These are phyloP conservation scores for Myotis planiceps DNA, from an alignment of 2,797 vertebrate species.

Conservation along the genomic window DNA sequence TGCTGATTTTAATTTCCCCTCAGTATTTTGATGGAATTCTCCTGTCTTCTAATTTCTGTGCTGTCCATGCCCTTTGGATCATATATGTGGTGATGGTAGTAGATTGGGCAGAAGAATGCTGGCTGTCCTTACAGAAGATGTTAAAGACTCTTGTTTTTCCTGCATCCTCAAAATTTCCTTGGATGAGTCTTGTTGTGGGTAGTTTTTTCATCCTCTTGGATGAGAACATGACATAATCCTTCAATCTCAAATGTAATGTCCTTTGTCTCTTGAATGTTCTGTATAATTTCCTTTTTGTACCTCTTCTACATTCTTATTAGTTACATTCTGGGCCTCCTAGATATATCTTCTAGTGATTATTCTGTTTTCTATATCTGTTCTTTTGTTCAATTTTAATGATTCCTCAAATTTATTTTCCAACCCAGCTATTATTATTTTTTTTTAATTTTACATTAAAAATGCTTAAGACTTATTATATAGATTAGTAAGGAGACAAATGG, in stretches of 20 bases:
- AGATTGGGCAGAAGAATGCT: not conserved
- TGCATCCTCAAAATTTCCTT: not conserved
- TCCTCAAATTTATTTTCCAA: not conserved
- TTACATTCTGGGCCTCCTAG: not conserved
- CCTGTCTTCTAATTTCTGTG: not conserved
- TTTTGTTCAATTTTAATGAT: not conserved
- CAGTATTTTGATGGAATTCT: not conserved
- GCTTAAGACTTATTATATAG: not conserved
- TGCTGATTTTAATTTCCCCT: not conserved
- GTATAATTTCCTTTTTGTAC: not conserved
- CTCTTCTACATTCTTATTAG: not conserved
- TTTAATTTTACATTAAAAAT: not conserved
- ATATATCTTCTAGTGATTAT: not conserved
- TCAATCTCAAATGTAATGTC: not conserved
- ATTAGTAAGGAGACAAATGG: not conserved
- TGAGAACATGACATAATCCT: not conserved
- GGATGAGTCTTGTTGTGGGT: rapidly evolving
- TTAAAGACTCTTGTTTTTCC: not conserved
- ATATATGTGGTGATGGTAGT: not conserved
- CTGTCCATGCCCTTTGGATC: not conserved
- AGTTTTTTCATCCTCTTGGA: not conserved
- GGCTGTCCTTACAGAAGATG: not conserved
- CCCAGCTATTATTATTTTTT: not conserved
- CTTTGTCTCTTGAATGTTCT: not conserved
- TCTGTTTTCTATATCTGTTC: not conserved